Evolutionary conservation across 2,113 vertebrate genomes (phyloP).

Genomic region (Ginglymostoma cirratum): DNA sequence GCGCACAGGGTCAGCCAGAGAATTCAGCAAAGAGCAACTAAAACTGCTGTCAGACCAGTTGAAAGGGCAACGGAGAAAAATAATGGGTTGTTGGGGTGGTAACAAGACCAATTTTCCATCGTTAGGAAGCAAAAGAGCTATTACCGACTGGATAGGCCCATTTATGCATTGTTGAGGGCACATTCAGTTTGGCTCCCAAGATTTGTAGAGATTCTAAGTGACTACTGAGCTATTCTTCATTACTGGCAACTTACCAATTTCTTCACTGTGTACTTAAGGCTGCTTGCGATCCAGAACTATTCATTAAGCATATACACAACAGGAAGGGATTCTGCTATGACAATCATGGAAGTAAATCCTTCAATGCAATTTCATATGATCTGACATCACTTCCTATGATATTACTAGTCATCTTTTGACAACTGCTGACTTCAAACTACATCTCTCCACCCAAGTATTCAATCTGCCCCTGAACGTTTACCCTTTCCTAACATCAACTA

Average conservation of each 20-base stretch:
- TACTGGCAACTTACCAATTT: neutral
- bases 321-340: too few species aligned
- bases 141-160: neutral
- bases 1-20: neutral
- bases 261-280: too few species aligned
- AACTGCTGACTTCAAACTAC: too few species aligned
- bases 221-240: neutral
- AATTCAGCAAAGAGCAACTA: neutral
- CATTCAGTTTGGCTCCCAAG: neutral
- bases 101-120: neutral
- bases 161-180: neutral
- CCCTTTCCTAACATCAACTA: too few species aligned
- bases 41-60: neutral
- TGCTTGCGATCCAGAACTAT: too few species aligned
- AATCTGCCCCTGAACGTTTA: too few species aligned
- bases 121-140: neutral
- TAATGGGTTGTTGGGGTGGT: neutral
- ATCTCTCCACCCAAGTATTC: too few species aligned
- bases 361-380: too few species aligned
- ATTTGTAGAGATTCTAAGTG: neutral
- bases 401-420: too few species aligned
- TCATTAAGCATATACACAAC: too few species aligned
- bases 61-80: neutral
- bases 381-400: too few species aligned
- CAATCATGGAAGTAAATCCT: too few species aligned